phyloP scores from a whole-genome alignment of 37 sponge, comb jelly and placozoan species.

The Mnemiopsis leidyi region DNA sequence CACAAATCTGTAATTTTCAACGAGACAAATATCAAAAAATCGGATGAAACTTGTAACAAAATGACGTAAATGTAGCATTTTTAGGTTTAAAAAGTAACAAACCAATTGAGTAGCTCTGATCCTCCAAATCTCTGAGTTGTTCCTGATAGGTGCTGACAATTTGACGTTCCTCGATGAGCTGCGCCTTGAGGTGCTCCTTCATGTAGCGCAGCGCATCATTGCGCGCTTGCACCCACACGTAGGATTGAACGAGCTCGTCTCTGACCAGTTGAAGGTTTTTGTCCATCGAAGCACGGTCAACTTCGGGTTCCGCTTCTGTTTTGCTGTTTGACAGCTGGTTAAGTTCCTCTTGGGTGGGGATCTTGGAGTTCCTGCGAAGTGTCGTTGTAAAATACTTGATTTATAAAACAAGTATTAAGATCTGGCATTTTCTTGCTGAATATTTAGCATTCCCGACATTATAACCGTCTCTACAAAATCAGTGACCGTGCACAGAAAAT shows the following conservation, averaged over 20 bases:
- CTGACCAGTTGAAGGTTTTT: background rate
- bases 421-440: too few species aligned
- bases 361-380: background rate
- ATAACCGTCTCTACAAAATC: too few species aligned
- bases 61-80: background rate
- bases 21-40: background rate
- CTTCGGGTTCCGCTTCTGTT: background rate
- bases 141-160: background rate
- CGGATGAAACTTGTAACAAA: background rate
- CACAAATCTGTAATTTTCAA: background rate
- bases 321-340: background rate
- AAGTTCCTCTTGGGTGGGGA: background rate
- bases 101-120: background rate
- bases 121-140: constrained; percentile 5
- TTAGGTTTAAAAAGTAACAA: background rate
- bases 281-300: background rate
- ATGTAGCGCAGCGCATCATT: constrained; percentile 27
- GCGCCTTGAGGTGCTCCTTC: constrained; percentile 39
- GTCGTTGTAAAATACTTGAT: too few species aligned
- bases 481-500: too few species aligned
- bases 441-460: too few species aligned
- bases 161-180: background rate
- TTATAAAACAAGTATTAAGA: too few species aligned
- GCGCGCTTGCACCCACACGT: background rate
- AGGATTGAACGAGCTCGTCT: background rate